Evolutionary conservation across 2,113 vertebrate species (phyloP), one percentile per base, ranked within the genome.

Genomic region (Hypanus sabinus): DNA sequence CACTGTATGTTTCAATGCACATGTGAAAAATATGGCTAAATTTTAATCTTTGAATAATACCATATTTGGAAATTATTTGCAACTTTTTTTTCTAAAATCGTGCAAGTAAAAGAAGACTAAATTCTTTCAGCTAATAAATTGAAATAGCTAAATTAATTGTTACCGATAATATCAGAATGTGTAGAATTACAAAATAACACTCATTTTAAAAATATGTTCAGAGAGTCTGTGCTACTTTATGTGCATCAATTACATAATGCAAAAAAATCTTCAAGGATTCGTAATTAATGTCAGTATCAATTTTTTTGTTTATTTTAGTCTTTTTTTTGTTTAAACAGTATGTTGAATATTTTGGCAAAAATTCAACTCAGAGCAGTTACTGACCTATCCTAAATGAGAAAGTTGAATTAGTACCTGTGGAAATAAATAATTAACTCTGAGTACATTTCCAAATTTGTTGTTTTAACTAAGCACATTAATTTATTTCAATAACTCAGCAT

Each of bases 391-490:
- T 22, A 24, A 20, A 24, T 81, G 80, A 81, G 80, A 36, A 55
- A 20, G 38, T 55, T 46, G 80, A 81, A 81, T 81, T 81, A 81
- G 38, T 38, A 81, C 38, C 36, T 22, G 38, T 20, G 38, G 38
- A 55, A 38, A 81, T 81, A 81, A 81, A 81, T 81, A 81, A 81
- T 81, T 81, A 81, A 81, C 36, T 36, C 38, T 81, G 38, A 81
- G 80, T 81, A 20, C 18, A 5, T 81, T 81, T 22, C 3, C 12
- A 81, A 55, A 36, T 22, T 81, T 81, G 80, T 46, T 81, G 80
- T 81, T 81, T 81, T 38, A 81, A 81, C 16, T 22, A 18, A 46
- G 38, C 38, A 55, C 46, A 14, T 46, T 81, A 81, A 81, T 81
- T 24, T 81, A 22, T 18, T 20, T 46, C 80, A 36, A 36, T 55